Evolutionary conservation across 2,888 invertebrate species (phyloP), one percentile per base, ranked within the genome.

Genomic region (Cristatella mucedo): DNA sequence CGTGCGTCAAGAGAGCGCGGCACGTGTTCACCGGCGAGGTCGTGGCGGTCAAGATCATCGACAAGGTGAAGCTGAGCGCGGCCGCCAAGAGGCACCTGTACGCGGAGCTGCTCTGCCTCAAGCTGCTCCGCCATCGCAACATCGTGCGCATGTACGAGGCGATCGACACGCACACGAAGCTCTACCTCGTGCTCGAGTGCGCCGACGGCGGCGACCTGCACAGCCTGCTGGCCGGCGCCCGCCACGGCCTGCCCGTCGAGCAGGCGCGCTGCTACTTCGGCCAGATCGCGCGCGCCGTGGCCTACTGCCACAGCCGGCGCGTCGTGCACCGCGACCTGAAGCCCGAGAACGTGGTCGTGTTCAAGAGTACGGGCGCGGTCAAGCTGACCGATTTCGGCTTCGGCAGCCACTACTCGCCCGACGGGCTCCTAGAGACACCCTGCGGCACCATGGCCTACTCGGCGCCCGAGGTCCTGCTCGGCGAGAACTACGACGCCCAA

Each of bases 11-110:
- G 72, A 71, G 89, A 49, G 97, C 97, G 21, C 73, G 86, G 49
- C 97, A 97, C 74, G 95, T 95, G 42, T 95, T 97, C 69, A 97
- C 97, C 38, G 93, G 93, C 26, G 91, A 91, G 72, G 87, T 87
- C 70, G 95, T 95, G 42, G 87, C 89, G 41, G 87, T 89, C 41
- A 89, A 89, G 76, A 72, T 97, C 46, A 97, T 97, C 59, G 97
- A 97, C 68, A 97, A 99, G 70, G 85, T 81, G 55, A 93, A 93
- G 70, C 71, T 97, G 55, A 95, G 97, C 68, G 85, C 87, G 55
- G 80, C 87, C 29, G 91, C 93, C 15, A 80, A 82, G 59, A 81
- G 86, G 44, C 93, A 97, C 74, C 76, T 97, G 52, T 64, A 63
- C 47, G 62, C 64, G 49, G 68, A 83, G 79, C 71, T 85, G 46